Base-by-base conservation (phyloP, 2,888 invertebrate genomes). In the Cactoblastis cactorum region DNA sequence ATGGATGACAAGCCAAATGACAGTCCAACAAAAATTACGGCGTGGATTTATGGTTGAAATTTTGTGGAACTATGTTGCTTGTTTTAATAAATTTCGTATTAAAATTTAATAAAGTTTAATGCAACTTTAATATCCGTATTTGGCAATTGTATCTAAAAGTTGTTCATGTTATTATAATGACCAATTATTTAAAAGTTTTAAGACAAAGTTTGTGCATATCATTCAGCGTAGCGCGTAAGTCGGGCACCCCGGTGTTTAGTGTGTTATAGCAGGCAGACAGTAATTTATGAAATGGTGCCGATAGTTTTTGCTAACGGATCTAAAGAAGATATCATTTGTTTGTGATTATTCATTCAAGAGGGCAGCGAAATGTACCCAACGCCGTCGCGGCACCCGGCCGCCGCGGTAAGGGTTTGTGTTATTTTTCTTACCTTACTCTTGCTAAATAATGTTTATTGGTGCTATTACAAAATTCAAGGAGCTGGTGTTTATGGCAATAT, bases 371-470 rank as follows among this genome's bases (percentile, higher is more conserved):
- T 94, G 94, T 94, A 94, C 90, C 94, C 94, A 79, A 91, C 94
- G 79, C 93, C 93, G 83, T 91, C 93, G 83, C 92, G 94, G 91
- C 94, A 94, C 90, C 93, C 94, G 85, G 92, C 94, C 78, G 92
- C 92, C 80, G 92, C 93, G 90, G 94, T 94, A 87, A 93, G 94
- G 93, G 89, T 89, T 79, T 69, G 86, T 88, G 67, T 77, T 77
- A 63, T 71, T 76, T 69, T 74, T 59, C 52, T 56, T 56, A 54
- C 12, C 45, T 49, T 50, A 45, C 14, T 22, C 17, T 37, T 24
- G 52, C 45, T 51, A 24, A 4, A 11, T 43, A 24, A 15, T 37
- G 15, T n/a, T 39, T 32, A 17, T 32, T 8, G 0, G 15, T 33
- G 33, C 33, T 17, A 19, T 46, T 17, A 46, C 34, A 12, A 35